A percentile compares a stretch with the other conserved stretches of the same genome.
Conservation (phyloP, 1,140 invertebrate genomes). For the Nymphalis io region DNA sequence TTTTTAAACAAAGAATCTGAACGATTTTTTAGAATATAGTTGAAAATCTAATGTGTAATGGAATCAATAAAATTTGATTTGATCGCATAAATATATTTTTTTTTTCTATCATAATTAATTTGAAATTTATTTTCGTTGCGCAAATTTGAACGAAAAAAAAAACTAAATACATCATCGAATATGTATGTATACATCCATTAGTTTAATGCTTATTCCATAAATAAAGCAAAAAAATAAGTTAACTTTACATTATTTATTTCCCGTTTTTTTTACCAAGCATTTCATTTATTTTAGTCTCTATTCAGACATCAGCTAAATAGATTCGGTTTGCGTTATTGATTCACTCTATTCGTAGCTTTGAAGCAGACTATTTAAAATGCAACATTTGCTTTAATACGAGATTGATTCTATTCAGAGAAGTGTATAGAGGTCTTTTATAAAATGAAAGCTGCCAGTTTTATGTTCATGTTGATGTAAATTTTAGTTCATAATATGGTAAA, state of each 20-base stretch:
- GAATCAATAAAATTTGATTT: no score
- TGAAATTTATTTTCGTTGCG: no score
- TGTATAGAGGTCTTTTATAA: not conserved
- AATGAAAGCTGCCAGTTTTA: not conserved
- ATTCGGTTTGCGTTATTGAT: slow-evolving; percentile 21
- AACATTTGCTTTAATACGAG: slow-evolving; percentile 18
- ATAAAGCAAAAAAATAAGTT: not conserved
- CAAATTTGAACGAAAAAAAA: no score
- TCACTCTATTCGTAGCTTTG: slow-evolving; percentile 18
- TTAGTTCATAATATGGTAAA: not conserved
- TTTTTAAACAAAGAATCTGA: no score
- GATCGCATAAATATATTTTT: no score
- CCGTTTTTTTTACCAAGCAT: slow-evolving; percentile 1
- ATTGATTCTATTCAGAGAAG: slow-evolving; percentile 14
- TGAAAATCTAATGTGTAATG: no score
- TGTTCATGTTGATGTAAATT: not conserved
- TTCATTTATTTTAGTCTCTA: slow-evolving; percentile 22
- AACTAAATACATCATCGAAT: no score
- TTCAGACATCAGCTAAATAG: slow-evolving; percentile 17
- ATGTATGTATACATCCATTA: not conserved
- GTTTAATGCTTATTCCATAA: not conserved
- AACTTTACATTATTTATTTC: not conserved
- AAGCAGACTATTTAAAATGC: slow-evolving; percentile 18
- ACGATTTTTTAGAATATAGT: no score
- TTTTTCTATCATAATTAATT: no score